phyloP scores from a whole-genome alignment of 2,113 vertebrate species.

The Bos indicus region DNA sequence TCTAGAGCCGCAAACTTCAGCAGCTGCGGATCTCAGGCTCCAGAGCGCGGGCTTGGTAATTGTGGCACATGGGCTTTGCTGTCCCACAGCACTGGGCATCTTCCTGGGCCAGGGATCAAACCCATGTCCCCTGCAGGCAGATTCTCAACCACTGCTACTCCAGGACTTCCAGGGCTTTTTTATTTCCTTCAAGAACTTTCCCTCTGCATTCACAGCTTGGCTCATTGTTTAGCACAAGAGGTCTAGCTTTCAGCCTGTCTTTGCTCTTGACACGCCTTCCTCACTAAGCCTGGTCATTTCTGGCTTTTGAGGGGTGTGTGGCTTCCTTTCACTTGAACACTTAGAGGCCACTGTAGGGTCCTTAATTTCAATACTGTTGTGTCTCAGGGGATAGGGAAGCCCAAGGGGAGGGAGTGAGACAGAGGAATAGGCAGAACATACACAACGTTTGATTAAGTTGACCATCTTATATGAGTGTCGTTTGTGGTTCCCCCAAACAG shows the following conservation, averaged over 20 bases:
- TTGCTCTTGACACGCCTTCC: neutral
- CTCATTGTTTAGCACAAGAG: neutral
- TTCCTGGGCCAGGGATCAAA: neutral
- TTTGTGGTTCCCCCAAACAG: neutral
- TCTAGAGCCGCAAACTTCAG: neutral
- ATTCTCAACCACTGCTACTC: neutral
- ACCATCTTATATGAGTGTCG: neutral
- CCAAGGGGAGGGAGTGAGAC: neutral
- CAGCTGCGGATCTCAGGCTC: neutral
- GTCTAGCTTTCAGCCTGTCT: neutral
- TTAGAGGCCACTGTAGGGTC: neutral
- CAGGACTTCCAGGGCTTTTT: neutral
- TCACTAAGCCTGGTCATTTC: neutral
- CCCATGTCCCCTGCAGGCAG: neutral
- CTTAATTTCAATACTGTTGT: neutral
- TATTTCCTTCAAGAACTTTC: neutral
- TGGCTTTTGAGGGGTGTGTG: neutral
- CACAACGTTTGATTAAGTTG: neutral
- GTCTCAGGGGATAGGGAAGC: neutral
- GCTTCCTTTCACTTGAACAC: neutral
- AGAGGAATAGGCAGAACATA: neutral
- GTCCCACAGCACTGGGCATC: rapidly evolving
- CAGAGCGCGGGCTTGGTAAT: neutral
- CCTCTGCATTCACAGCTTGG: neutral
- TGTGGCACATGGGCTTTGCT: neutral